Percentiles rank a stretch among this genome's conserved stretches.
Evolutionary conservation across 2,113 vertebrate genomes (phyloP).

Genomic region (Pithys albifrons): DNA sequence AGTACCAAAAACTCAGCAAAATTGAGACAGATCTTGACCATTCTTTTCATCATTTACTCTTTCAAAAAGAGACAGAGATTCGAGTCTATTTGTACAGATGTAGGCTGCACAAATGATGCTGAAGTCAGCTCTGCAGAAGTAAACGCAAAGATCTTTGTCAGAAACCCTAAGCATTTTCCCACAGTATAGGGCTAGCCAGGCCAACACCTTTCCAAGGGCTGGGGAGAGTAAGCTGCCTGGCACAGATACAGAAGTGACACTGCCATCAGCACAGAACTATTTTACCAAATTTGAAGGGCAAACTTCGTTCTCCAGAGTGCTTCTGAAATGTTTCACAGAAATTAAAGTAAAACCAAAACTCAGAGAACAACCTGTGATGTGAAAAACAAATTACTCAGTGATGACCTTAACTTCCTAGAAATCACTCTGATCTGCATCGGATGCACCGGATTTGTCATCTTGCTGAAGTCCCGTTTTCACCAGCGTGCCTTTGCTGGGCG

Average conservation of each 20-base stretch:
- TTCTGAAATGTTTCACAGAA: neutral
- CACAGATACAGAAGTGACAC: neutral
- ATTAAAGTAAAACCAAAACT: constrained; percentile 31
- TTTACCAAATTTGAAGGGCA: neutral
- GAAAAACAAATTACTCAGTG: neutral
- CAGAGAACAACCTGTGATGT: neutral
- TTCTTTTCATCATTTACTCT: neutral
- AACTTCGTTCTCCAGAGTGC: neutral
- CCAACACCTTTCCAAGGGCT: neutral
- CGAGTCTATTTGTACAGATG: neutral
- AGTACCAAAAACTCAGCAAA: neutral
- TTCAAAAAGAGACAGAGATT: neutral
- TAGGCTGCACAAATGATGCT: neutral
- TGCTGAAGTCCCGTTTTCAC: neutral
- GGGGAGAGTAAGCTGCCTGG: fast-evolving
- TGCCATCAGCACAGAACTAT: too few species aligned
- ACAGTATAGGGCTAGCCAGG: neutral
- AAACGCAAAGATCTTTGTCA: neutral
- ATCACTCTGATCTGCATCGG: neutral
- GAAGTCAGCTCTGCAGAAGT: neutral
- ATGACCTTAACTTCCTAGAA: constrained; percentile 36
- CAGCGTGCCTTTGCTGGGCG: neutral
- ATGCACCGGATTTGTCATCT: neutral
- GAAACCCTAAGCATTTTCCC: neutral
- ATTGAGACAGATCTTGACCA: neutral